These are phyloP conservation scores for Stigmatopora argus DNA, from an alignment of 2,113 vertebrate genomes.

Conservation along the genomic window DNA sequence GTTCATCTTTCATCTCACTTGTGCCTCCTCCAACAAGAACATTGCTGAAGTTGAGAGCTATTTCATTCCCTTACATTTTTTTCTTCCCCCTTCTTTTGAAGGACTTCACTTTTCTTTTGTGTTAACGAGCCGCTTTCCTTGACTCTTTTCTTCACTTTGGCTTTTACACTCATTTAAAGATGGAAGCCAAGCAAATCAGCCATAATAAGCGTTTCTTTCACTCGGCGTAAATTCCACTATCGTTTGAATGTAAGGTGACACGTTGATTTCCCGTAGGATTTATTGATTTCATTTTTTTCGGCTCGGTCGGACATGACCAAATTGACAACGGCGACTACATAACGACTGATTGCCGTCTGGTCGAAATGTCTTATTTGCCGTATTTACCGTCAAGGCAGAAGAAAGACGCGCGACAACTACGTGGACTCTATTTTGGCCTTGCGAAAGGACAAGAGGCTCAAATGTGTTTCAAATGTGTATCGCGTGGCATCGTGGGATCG, in stretches of 20 bases:
- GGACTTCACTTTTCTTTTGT: not conserved
- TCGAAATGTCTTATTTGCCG: too few relatives aligned
- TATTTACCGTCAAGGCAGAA: constrained; percentile 2
- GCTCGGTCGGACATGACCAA: not conserved
- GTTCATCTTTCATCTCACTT: not conserved
- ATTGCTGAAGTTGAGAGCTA: not conserved
- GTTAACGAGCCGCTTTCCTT: not conserved
- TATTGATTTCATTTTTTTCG: not conserved
- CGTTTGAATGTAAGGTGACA: not conserved
- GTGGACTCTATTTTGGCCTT: not conserved
- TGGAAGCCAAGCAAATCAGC: not conserved
- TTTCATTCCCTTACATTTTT: constrained; percentile 1
- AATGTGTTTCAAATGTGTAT: not conserved
- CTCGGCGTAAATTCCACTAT: too few relatives aligned
- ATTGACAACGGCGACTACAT: not conserved
- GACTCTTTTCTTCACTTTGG: not conserved
- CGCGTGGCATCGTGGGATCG: constrained; percentile 7
- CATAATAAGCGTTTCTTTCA: not conserved
- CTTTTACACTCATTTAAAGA: not conserved
- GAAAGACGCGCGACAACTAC: not conserved
- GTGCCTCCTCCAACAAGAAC: constrained; percentile 2
- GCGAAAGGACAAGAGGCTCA: not conserved
- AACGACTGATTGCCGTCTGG: constrained; percentile 23
- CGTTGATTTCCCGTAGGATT: not conserved
- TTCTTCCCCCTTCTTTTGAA: not conserved